A percentile compares a stretch with the other conserved stretches of the same genome.
Conservation (phyloP, 2,113 vertebrate species). For the Eptesicus fuscus region DNA sequence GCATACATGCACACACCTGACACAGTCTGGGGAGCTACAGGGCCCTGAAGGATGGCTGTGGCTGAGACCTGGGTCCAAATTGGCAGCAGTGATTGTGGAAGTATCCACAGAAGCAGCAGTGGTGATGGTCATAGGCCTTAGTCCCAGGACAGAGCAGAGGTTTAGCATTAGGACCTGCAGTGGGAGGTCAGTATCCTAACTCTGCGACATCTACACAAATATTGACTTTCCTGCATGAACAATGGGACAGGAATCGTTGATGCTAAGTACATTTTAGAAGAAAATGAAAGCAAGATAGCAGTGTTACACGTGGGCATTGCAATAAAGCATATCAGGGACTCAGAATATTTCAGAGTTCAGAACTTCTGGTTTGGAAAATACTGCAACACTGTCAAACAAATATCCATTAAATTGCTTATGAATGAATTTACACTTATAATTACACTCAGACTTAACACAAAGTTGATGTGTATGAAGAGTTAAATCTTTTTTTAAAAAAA, state of each 20-base stretch:
- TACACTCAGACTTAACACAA: background rate
- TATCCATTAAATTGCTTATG: background rate
- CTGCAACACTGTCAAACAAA: background rate
- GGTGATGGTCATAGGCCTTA: background rate
- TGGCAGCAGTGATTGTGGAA: background rate
- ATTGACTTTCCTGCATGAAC: background rate
- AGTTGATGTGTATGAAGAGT: background rate
- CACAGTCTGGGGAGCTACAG: background rate
- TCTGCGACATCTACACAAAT: background rate
- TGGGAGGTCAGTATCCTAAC: background rate
- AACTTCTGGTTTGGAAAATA: background rate
- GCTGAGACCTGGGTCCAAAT: background rate
- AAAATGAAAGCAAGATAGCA: background rate
- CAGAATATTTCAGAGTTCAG: background rate
- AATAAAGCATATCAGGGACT: background rate
- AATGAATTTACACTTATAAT: background rate
- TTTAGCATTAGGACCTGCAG: background rate
- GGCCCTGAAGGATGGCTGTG: too few relatives aligned
- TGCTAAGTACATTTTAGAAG: background rate
- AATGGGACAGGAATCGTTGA: background rate
- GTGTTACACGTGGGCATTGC: background rate
- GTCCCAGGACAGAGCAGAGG: background rate
- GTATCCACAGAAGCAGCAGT: background rate
- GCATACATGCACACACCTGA: background rate
- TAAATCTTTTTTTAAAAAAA: background rate